Conservation (phyloP, 2,113 vertebrate genomes). For the Egretta garzetta region DNA sequence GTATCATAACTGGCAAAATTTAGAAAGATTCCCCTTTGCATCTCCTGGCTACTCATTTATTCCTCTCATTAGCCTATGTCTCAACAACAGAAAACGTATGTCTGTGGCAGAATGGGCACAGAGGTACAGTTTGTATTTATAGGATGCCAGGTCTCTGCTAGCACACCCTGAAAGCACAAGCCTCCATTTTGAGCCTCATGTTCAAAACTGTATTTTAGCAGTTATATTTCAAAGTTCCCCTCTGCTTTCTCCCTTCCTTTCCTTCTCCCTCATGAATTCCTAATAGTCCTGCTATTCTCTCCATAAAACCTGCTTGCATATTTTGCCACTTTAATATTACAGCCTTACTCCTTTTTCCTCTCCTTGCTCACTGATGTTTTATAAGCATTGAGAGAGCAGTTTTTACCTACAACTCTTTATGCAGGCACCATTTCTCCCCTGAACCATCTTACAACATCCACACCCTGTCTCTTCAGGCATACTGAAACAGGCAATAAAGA, state of each 20-base stretch:
- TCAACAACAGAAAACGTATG: neutral
- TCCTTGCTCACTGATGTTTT: conserved; percentile 10
- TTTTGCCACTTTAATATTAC: neutral
- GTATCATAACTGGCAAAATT: neutral
- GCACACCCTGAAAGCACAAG: conserved; percentile 31
- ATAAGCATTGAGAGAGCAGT: conserved; percentile 46
- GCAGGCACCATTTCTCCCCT: neutral
- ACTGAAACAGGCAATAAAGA: neutral
- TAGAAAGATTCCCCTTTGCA: neutral
- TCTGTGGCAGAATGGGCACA: neutral
- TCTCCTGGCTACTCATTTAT: neutral
- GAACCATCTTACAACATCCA: neutral
- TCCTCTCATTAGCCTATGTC: neutral
- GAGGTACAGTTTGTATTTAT: conserved; percentile 46
- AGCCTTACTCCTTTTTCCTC: neutral
- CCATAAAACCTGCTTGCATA: neutral
- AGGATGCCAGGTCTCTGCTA: conserved; percentile 62
- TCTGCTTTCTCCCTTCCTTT: neutral
- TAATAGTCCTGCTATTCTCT: neutral
- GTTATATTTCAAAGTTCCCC: conserved; percentile 25
- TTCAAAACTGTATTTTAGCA: conserved; percentile 59
- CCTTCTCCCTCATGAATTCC: neutral
- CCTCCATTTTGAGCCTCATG: conserved; percentile 75
- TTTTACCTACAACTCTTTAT: conserved; percentile 41
- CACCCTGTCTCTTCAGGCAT: neutral